Percentiles rank a stretch among this genome's conserved stretches.
Evolutionary conservation across 2,797 vertebrate genomes (phyloP).

Genomic region (Anguilla marmorata): DNA sequence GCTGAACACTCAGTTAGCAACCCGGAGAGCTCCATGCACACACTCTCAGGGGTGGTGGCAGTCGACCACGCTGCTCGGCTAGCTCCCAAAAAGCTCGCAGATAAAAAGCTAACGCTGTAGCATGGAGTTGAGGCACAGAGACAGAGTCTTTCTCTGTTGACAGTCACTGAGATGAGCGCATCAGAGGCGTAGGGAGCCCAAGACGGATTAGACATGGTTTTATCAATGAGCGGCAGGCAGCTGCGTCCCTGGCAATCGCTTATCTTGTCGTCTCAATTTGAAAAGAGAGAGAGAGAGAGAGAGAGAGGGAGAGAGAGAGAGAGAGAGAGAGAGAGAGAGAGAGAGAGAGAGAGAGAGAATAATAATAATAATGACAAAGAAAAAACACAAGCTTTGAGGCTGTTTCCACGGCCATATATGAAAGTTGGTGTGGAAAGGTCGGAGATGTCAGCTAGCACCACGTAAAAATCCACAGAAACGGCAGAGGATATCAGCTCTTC

Average conservation of each 20-base stretch:
- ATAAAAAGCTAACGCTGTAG: slow-evolving; percentile 66
- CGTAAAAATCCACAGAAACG: slow-evolving; percentile 57
- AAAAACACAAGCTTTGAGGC: slow-evolving; percentile 40
- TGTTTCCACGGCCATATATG: slow-evolving; percentile 48
- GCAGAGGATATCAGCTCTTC: slow-evolving; percentile 59
- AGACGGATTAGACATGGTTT: slow-evolving; percentile 80
- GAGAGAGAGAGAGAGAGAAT: slow-evolving; percentile 47
- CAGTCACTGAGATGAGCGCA: slow-evolving; percentile 70
- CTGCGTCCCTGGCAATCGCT: slow-evolving; percentile 69
- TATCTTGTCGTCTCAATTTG: slow-evolving; percentile 75
- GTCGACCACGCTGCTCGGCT: slow-evolving; percentile 48
- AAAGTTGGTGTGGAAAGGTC: slow-evolving; percentile 60
- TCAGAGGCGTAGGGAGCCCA: slow-evolving; percentile 65
- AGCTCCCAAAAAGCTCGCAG: slow-evolving; percentile 65
- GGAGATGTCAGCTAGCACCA: slow-evolving; percentile 63
- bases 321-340: slow-evolving; percentile 58
- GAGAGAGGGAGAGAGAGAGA: slow-evolving; percentile 66
- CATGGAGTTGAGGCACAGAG: slow-evolving; percentile 67
- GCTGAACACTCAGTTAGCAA: neutral
- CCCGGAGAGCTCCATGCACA: slow-evolving; percentile 31
- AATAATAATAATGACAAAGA: slow-evolving; percentile 42
- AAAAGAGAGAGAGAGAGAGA: slow-evolving; percentile 57
- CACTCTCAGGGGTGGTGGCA: slow-evolving; percentile 29
- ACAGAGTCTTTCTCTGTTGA: slow-evolving; percentile 71
- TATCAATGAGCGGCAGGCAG: slow-evolving; percentile 78